These are phyloP conservation scores for Poeciliopsis retropinna DNA, from an alignment of 2,113 vertebrate species.

Conservation along the genomic window DNA sequence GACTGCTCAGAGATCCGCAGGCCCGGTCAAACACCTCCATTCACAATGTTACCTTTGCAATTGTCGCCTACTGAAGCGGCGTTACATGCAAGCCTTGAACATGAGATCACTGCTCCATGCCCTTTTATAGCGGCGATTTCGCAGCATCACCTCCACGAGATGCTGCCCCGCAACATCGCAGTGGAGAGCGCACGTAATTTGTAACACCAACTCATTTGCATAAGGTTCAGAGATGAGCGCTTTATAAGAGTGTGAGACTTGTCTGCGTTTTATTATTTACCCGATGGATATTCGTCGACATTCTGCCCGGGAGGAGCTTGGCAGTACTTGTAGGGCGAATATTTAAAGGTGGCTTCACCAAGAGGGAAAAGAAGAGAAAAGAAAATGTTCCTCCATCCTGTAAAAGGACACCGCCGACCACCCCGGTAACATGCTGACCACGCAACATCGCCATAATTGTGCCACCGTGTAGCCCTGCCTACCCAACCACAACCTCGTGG, in stretches of 20 bases:
- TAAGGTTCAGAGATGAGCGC: slow-evolving; percentile 26
- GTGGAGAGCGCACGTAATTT: background rate
- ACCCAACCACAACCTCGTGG: slow-evolving; percentile 56
- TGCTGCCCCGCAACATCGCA: slow-evolving; percentile 31
- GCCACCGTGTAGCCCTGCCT: slow-evolving; percentile 57
- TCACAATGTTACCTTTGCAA: slow-evolving; percentile 24
- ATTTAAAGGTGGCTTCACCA: slow-evolving; percentile 35
- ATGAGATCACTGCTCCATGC: slow-evolving; percentile 38
- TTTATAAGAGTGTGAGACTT: slow-evolving; percentile 13
- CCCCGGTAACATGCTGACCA: slow-evolving; percentile 70
- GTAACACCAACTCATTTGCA: slow-evolving; percentile 45
- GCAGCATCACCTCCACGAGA: slow-evolving; percentile 55
- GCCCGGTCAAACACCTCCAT: slow-evolving; percentile 39
- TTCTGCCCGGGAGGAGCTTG: slow-evolving; percentile 35
- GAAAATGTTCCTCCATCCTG: slow-evolving; percentile 36
- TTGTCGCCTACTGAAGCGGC: slow-evolving; percentile 10
- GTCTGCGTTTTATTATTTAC: slow-evolving; percentile 5
- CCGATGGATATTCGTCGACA: slow-evolving; percentile 37
- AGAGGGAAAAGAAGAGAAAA: slow-evolving; percentile 8
- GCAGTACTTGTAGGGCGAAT: slow-evolving; percentile 16
- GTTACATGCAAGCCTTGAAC: slow-evolving; percentile 40
- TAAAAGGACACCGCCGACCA: slow-evolving; percentile 59
- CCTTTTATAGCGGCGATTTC: slow-evolving; percentile 48
- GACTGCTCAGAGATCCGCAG: slow-evolving; percentile 21
- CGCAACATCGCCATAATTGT: slow-evolving; percentile 74